Base-by-base conservation (phyloP, 2,113 vertebrate species). In the Equus przewalskii region DNA sequence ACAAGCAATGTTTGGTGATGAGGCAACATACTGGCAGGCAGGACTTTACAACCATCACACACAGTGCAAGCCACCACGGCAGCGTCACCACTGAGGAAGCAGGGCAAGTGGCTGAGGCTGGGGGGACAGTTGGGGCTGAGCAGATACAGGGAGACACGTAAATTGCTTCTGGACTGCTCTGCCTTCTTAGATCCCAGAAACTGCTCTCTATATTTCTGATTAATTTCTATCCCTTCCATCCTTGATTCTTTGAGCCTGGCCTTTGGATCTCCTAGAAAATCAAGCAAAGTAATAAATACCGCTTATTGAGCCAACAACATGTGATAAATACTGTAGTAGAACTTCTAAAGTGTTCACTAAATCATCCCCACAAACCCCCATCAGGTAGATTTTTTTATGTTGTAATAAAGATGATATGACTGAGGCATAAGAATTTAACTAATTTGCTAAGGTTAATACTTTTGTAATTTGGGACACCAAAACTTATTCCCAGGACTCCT, bases 61-160 rank as follows among this genome's bases (percentile, higher is more conserved):
- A 41, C 12, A 41, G 24, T 13, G 16, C 9, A 56, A 36, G 46
- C 18, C 3, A 6, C 14, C 54, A 33, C 1, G 36, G 44, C 0
- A 1, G 6, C 16, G 56, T 9, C 5, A 12, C 2, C 36, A 46
- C 33, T 2, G 5, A 28, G 10, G 14, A 41, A 60, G 3, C 22
- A 30, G 2, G 8, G 26, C 21, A 28, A 7, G 21, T 16, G 18
- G 1, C 86, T 46, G 15, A 67, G 18, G 7, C 22, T 11, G 18
- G 1, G 10, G 51, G 7, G 2, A 8, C 6, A 16, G 36, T 3
- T 21, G 28, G 24, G 7, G 54, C 62, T 5, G 1, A n/a, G 9
- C 15, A 7, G 24, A 41, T 12, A 22, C 1, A 18, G 6, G 16
- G 46, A 62, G 16, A n/a, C 4, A 62, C 2, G 75, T 21, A 15